Base-by-base conservation (phyloP, 1,140 invertebrate genomes). In the Neelides sp. region DNA sequence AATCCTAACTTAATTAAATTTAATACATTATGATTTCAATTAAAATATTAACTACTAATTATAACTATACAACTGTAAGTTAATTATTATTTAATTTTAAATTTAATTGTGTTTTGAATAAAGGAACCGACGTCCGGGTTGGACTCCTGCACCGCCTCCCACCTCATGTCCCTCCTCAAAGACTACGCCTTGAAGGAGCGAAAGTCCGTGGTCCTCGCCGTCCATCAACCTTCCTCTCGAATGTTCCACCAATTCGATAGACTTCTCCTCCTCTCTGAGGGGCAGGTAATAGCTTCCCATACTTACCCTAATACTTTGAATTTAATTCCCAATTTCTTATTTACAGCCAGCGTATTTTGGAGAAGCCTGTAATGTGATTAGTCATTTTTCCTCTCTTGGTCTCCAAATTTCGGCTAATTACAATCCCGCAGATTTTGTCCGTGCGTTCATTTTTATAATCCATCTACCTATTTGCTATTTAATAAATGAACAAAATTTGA, bases 221-320 rank as follows among this genome's bases (percentile, higher is more conserved):
- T 89, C 10, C 85, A 90, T 66, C 85, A 90, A 65, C 85, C 85
- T 0, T 87, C 84, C 28, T 88, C 84, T 39, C 82, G 86, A 67
- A 86, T 89, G 67, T 90, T 89, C 66, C 81, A 85, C 68, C 81
- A 84, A 73, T 87, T 88, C 64, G 83, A 83, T 67, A 82, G 81
- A 64, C 68, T 88, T 39, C 67, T 88, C n/a, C 66, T 88, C 20
- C 67, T 89, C 12, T 80, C 79, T 61, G 76, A 79, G 52, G 84
- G 85, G 34, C 75, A 82, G 62, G 70, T 72, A 57, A 57, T 57
- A 57, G 39, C n/a, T n/a, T n/a, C n/a, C n/a, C n/a, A n/a, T n/a
- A n/a, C n/a, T n/a, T n/a, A n/a, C n/a, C n/a, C n/a, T 19, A 10
- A 46, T 32, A n/a, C 3, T 22, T 3, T 36, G 34, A 8, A 8